Evolutionary conservation across 2,888 invertebrate genomes (phyloP), one percentile per base, ranked within the genome.

Genomic region (Frankliniella intonsa): DNA sequence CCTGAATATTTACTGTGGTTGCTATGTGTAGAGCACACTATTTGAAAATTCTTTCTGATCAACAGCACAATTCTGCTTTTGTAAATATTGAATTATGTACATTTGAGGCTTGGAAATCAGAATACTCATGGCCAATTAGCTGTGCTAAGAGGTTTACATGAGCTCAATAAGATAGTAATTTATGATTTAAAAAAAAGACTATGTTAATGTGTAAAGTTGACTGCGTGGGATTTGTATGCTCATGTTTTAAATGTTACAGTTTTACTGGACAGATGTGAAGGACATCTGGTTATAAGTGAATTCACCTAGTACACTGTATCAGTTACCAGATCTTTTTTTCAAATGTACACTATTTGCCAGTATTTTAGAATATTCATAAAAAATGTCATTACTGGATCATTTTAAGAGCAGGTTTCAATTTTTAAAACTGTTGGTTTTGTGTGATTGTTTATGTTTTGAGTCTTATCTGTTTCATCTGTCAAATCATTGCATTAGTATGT

Each of bases 81-180:
- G 69, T 76, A 76, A 25, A 76, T 76, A 22, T 25, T 76, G 69
- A 11, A 25, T 25, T 25, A 25, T 76, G 22, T 22, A 76, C 69
- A 76, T 76, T 76, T 12, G 12, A 25, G 22, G 69, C 69, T 76
- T 25, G 11, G 25, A 76, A 76, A 76, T 76, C 12, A 22, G 25
- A 22, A 22, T 76, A 76, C 69, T 76, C 69, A 76, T 76, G 69
- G 22, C 69, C 22, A 22, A 25, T 12, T 76, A 62, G 62, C 62
- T 62, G 62, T 62, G 62, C 62, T 62, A 17, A 62, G 11, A 17
- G 69, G 25, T 12, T 76, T 76, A 25, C 69, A 76, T 76, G 69
- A 25, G 69, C 69, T 76, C 25, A 76, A 22, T 76, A 76, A 76
- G 69, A 25, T 76, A 25, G 69, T 76, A 76, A 76, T 76, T 76